A percentile compares a stretch with the other conserved stretches of the same genome.
Evolutionary conservation across 2,113 vertebrate species (phyloP).

Genomic region (Hemichromis elongatus): DNA sequence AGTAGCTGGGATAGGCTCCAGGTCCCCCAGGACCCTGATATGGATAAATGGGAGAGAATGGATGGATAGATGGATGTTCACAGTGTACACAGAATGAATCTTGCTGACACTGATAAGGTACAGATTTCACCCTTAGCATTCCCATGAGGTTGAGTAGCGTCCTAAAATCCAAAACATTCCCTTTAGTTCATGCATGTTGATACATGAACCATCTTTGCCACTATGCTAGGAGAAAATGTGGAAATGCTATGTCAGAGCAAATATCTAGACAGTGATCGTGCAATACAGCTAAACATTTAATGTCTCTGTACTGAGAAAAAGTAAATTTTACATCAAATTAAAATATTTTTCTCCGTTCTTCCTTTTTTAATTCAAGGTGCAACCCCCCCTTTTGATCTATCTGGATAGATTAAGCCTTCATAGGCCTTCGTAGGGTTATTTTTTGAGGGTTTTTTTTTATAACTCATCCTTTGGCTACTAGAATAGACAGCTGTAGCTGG

Average conservation of each 20-base stretch:
- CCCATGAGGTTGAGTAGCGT: background rate
- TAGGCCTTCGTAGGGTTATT: background rate
- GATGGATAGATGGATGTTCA: background rate
- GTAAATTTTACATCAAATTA: accelerated
- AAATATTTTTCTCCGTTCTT: background rate
- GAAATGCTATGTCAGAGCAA: background rate
- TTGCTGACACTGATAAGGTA: background rate
- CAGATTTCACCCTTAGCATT: background rate
- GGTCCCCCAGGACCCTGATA: background rate
- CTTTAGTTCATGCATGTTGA: background rate
- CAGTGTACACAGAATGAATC: background rate
- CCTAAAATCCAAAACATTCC: background rate
- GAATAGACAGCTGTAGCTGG: too few relatives aligned
- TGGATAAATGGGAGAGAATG: background rate
- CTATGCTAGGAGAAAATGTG: background rate
- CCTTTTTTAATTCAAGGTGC: background rate
- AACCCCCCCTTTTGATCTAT: background rate
- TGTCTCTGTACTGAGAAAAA: background rate
- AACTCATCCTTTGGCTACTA: too few relatives aligned
- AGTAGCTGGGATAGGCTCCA: background rate
- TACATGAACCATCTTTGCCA: background rate
- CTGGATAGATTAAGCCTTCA: background rate
- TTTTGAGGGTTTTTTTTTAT: too few relatives aligned
- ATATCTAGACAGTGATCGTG: background rate
- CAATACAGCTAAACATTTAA: background rate